Percentiles rank a stretch among this genome's conserved stretches.
Evolutionary conservation across 1,140 invertebrate genomes (phyloP).

Genomic region (Ceratosolen fusciceps): DNA sequence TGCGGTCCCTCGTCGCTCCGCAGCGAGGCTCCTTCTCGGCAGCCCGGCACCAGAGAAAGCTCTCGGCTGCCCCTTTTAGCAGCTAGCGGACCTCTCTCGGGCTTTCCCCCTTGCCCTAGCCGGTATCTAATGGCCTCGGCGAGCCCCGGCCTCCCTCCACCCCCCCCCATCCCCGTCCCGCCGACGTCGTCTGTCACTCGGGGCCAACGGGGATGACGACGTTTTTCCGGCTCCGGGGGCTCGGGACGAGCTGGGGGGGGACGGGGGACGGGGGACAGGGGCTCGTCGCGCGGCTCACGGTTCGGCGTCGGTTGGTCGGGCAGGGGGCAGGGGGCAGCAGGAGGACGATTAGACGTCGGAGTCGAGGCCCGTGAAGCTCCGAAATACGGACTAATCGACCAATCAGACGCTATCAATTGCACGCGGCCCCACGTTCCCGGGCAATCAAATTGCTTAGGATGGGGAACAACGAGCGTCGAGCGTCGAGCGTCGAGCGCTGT

Average conservation of each 20-base stretch:
- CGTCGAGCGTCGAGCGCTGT: neutral
- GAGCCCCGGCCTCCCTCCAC: neutral
- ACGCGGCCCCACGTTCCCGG: neutral
- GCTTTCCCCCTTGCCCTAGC: no score
- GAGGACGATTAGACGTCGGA: conserved; percentile 15
- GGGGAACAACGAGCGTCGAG: neutral
- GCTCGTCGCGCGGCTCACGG: no score
- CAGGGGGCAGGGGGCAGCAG: neutral
- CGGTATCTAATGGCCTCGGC: no score
- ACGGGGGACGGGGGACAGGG: neutral
- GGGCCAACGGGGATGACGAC: neutral
- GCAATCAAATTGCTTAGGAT: conserved; percentile 21
- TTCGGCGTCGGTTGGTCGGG: neutral
- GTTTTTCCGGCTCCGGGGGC: neutral
- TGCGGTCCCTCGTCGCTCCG: no score
- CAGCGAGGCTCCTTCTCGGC: no score
- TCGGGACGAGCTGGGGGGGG: neutral
- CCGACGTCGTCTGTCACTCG: neutral
- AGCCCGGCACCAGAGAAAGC: no score
- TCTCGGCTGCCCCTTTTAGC: no score
- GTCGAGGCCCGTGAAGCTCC: neutral
- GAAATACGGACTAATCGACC: conserved; percentile 12
- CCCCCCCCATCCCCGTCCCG: neutral
- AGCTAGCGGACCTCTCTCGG: no score
- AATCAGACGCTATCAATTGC: conserved; percentile 30